Base-by-base conservation (phyloP, 2,113 vertebrate genomes). In the Carettochelys insculpta region DNA sequence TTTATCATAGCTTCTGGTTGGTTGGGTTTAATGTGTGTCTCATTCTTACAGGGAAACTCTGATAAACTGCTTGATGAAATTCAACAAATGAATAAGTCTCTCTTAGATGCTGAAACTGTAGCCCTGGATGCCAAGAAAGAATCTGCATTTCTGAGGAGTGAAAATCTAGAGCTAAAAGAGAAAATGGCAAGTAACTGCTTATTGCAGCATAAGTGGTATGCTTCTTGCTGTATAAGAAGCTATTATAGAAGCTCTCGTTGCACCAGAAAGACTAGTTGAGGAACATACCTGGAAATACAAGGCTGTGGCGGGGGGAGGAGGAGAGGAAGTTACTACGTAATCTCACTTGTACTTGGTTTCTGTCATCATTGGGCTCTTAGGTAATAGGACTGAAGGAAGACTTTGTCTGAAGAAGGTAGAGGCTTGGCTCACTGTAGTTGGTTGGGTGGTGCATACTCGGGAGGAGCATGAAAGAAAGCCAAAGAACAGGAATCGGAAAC, bases 41-140 rank as follows among this genome's bases (percentile, higher is more conserved):
- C 45, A 8, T 93, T 75, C 88, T 85, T 90, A 9, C 95, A 99
- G 98, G 97, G 95, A 16, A 97, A 96, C 53, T 80, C 80, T 50
- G 98, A 98, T 89, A 98, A 98, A 81, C 86, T 98, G n/a, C 92
- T 94, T 47, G 96, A 98, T 90, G 98, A 99, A 96, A 97, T 99
- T 68, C 92, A 97, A 5, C 97, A 96, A 71, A 97, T 99, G 56
- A 98, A 96, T 11, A 98, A 98, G 82, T 99, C 98, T 11, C 96
- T 99, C 31, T 92, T 97, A 48, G 99, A 99, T 61, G 98, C 98
- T 2, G 98, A 99, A 97, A 87, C 94, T 0, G 38, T 99, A 94
- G 98, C 98, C 61, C 95, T 98, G 80, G 99, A 99, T 90, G 98
- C 99, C 22, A 99, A 98, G 97, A 99, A 97, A 92, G 98, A 99